Base-by-base conservation (phyloP, 1,140 invertebrate genomes). In the Calliphora vicina region DNA sequence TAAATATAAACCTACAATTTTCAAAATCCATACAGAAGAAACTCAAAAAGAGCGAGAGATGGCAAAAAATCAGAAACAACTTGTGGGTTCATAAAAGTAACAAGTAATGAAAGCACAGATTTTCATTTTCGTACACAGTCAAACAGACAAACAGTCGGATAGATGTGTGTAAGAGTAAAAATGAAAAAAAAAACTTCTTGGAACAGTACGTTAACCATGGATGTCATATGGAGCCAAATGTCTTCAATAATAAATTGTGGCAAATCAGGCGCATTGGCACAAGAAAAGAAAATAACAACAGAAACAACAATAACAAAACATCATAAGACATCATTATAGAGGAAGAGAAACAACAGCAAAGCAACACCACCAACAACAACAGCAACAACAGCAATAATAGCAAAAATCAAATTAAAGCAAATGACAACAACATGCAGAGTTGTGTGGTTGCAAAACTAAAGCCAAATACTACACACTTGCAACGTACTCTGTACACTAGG, bases 231-330 rank as follows among this genome's bases (percentile, higher is more conserved):
- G 35, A 45, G 74, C 74, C 61, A 78, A 78, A 78, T 78, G 74
- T 78, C 74, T 78, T 81, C n/a, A 81, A 81, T 81, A 81, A 81
- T 81, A 81, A 81, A 81, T 81, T 81, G 80, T 61, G 80, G 80
- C 50, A 81, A 81, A 81, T 81, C 80, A 81, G 80, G 26, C 80
- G 50, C 43, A 26, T 61, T 76, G 73, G 73, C 29, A 35, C 27
- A 76, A 76, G 35, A 78, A 43, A 26, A 78, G n/a, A 78, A 78
- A 43, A 78, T 43, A 43, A 25, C 74, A 78, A 78, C 9, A 76
- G 29, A 27, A 76, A 74, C 29, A 76, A 76, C 73, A 35, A 10
- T 42, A 74, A 74, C 17, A 15, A 80, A 57, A 80, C 71, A 74
- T 74, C 29, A 74, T 74, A 74, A 74, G 26, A 42, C 72, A 74